Conservation (phyloP, 1,140 invertebrate species). For the Orius laevigatus region DNA sequence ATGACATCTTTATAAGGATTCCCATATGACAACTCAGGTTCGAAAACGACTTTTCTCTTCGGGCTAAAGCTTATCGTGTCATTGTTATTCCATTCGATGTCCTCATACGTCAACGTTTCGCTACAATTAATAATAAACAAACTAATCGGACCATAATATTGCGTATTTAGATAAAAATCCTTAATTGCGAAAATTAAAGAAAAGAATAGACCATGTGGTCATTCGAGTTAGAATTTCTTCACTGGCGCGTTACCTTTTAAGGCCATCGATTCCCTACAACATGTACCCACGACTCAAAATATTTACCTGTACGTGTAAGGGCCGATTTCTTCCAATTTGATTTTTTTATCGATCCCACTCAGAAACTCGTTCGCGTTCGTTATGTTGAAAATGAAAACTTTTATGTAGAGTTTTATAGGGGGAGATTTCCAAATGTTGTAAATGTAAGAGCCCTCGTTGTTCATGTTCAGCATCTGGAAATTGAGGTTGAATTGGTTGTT, state of each 20-base stretch:
- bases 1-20: conserved; percentile 44
- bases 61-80: conserved; percentile 62
- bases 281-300: conserved; percentile 1
- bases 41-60: conserved; percentile 42
- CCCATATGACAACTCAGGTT: conserved; percentile 48
- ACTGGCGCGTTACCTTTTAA: background rate
- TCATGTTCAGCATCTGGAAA: conserved; percentile 36
- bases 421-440: conserved; percentile 51
- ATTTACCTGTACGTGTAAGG: conserved; percentile 74
- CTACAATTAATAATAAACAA: conserved; percentile 33
- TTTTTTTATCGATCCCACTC: conserved; percentile 41
- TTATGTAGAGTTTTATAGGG: conserved; percentile 48
- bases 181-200: too few species aligned
- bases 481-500: conserved; percentile 4
- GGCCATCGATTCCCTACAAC: background rate
- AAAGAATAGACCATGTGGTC: background rate
- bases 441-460: conserved; percentile 32
- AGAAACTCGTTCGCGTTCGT: conserved; percentile 60
- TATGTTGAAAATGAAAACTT: conserved; percentile 70
- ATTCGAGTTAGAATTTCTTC: background rate
- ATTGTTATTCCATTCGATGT: conserved; percentile 59
- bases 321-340: conserved; percentile 58
- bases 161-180: too few species aligned
- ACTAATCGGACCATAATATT: too few species aligned
- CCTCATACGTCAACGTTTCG: conserved; percentile 47